Evolutionary conservation across 2,888 invertebrate genomes (phyloP), one percentile per base, ranked within the genome.

Genomic region (Apotomis capreana): DNA sequence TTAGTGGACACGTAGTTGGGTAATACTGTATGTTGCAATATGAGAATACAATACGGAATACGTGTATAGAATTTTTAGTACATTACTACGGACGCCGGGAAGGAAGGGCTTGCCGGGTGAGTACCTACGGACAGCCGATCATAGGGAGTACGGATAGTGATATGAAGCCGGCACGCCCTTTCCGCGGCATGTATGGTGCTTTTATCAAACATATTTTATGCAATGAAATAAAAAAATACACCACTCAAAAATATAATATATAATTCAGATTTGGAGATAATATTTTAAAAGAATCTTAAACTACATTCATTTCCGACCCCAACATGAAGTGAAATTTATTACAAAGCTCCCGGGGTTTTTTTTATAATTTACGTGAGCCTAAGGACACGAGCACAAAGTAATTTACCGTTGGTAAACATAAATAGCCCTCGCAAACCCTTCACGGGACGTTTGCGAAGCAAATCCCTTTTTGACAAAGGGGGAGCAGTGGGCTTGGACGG

Each of bases 341-440:
- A 65, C 26, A 36, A 52, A 57, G 54, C 6, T 37, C 52, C 55
- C 46, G 60, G 58, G 15, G 26, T 26, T 26, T 26, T 68, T 71
- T 71, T 71, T 71, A 71, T 71, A 71, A 68, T 71, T 62, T 68
- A 71, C 26, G 68, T 68, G 68, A 68, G 71, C 71, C 15, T 61
- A 65, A 64, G 40, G 67, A 71, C 61, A 68, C 15, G 57, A 68
- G 58, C 71, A 78, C 75, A 74, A 76, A 77, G 77, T 77, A 80
- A 81, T 80, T 76, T 79, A 76, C 68, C 69, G 70, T 68, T 67
- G 68, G 76, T 75, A 80, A 78, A 82, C 78, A 77, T 73, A 77
- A 79, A 77, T 72, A 70, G 70, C 46, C 61, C 63, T 44, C 64
- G 68, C 72, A 51, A 58, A 76, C 73, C 75, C 75, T 76, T 75